phyloP scores from a whole-genome alignment of 2,888 invertebrate genomes.

The Drosophila picticornis region DNA sequence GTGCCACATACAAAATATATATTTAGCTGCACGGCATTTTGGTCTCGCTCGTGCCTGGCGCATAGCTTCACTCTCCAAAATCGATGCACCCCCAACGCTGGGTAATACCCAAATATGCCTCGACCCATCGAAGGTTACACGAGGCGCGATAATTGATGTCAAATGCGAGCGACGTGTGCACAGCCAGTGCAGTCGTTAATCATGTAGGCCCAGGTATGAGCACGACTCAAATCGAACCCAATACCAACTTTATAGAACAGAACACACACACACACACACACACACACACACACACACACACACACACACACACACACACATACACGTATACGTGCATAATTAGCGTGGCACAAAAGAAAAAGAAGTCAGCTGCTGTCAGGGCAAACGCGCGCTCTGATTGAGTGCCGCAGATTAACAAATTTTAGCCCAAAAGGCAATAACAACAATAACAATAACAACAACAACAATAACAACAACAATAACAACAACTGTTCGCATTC shows the following conservation, averaged over 20 bases:
- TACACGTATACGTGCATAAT: conserved; percentile 66
- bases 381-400: conserved; percentile 63
- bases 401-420: conserved; percentile 78
- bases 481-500: conserved; percentile 23
- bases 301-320: conserved; percentile 9
- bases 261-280: conserved; percentile 19
- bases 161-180: conserved; percentile 64
- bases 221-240: conserved; percentile 34
- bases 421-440: conserved; percentile 54
- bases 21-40: conserved; percentile 31
- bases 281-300: conserved; percentile 25
- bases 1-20: conserved; percentile 31
- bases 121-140: conserved; percentile 25
- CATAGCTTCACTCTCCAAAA: conserved; percentile 36
- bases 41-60: conserved; percentile 45
- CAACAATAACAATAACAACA: conserved; percentile 28
- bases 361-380: conserved; percentile 43
- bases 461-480: not conserved
- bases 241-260: conserved; percentile 55
- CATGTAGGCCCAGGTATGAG: conserved; percentile 57
- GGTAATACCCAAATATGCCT: not conserved
- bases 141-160: conserved; percentile 79
- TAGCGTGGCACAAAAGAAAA: conserved; percentile 43
- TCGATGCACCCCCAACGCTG: conserved; percentile 30
- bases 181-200: conserved; percentile 60